Conservation (phyloP, 2,888 invertebrate species). For the Heliconius aoede region DNA sequence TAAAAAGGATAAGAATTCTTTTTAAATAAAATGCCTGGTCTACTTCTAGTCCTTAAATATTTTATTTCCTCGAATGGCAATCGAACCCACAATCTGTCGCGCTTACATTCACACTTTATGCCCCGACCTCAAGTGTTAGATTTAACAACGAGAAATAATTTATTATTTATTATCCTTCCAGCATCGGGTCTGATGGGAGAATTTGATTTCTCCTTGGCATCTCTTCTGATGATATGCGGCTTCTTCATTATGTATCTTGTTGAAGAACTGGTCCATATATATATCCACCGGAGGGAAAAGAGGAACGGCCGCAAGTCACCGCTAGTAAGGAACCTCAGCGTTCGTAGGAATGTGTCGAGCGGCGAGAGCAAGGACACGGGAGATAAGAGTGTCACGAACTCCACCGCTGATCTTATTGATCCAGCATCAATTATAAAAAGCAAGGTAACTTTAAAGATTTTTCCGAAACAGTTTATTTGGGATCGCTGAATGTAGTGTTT, state of each 20-base stretch:
- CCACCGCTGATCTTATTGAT: constrained; percentile 76
- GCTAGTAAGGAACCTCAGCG: constrained; percentile 74
- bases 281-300: constrained; percentile 81
- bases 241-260: constrained; percentile 91
- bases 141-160: neutral
- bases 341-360: constrained; percentile 65
- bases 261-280: constrained; percentile 90
- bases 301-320: constrained; percentile 61
- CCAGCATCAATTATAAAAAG: constrained; percentile 57
- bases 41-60: neutral
- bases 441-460: constrained; percentile 52
- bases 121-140: neutral
- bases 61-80: neutral
- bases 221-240: constrained; percentile 88
- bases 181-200: constrained; percentile 71
- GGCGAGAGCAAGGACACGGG: constrained; percentile 52
- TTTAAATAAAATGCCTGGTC: neutral
- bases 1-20: neutral
- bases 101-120: too few relatives aligned
- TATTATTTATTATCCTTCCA: constrained; percentile 49
- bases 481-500: neutral
- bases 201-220: constrained; percentile 86
- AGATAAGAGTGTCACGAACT: constrained; percentile 69
- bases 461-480: neutral
- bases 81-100: too few relatives aligned